Evolutionary conservation across 1,140 invertebrate genomes (phyloP).

Genomic region (Nylanderia fulva): DNA sequence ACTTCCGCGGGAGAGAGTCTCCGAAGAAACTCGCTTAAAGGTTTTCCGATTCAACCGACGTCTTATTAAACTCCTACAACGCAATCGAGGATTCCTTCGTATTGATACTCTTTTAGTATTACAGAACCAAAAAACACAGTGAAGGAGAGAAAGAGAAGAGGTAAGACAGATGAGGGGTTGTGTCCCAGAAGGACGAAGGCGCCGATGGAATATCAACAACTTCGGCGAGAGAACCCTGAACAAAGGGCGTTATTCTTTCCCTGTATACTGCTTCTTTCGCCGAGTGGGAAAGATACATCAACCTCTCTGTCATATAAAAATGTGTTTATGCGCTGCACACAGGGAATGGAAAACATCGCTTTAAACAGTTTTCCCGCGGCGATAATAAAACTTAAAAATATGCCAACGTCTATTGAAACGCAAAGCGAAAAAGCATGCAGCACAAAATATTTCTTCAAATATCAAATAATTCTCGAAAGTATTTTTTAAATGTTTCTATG

Average conservation of each 20-base stretch:
- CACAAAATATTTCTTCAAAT: too few relatives aligned
- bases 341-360: conserved; percentile 75
- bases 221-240: conserved; percentile 69
- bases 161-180: conserved; percentile 47
- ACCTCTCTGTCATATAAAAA: conserved; percentile 83
- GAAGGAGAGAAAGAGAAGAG: background rate
- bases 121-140: conserved; percentile 17
- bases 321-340: conserved; percentile 80
- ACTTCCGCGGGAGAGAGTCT: background rate
- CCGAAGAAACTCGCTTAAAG: conserved; percentile 18
- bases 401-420: background rate
- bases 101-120: conserved; percentile 28
- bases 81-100: conserved; percentile 15
- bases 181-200: conserved; percentile 74
- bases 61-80: conserved; percentile 28
- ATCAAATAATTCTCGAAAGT: too few relatives aligned
- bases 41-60: conserved; percentile 35
- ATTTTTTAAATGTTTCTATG: too few relatives aligned
- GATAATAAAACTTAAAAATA: conserved; percentile 9
- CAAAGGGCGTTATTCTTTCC: conserved; percentile 79
- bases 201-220: conserved; percentile 83
- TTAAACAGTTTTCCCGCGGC: conserved; percentile 26
- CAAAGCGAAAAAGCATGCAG: too few relatives aligned
- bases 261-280: conserved; percentile 43
- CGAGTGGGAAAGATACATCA: conserved; percentile 80